Conservation (phyloP, 2,113 vertebrate species). For the Coregonus clupeaformis region DNA sequence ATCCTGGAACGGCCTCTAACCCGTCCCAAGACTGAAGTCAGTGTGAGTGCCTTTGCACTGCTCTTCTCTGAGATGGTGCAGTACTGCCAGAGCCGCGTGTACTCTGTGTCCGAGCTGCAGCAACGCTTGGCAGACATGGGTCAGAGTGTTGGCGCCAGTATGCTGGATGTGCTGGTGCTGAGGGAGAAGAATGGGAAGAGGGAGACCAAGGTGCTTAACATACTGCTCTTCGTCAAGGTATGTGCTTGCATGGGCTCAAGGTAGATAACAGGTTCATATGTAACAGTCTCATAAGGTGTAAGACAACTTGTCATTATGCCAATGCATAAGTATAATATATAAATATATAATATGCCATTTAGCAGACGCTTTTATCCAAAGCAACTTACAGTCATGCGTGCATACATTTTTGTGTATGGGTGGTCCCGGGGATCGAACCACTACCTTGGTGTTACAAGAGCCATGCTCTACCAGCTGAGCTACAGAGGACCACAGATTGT, state of each 20-base stretch:
- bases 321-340: too few species aligned
- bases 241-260: not conserved
- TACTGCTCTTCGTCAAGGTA: slow-evolving; percentile 82
- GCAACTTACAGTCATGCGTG: too few species aligned
- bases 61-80: slow-evolving; percentile 95
- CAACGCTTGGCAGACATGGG: slow-evolving; percentile 84
- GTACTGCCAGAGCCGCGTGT: slow-evolving; percentile 93
- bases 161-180: slow-evolving; percentile 87
- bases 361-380: too few species aligned
- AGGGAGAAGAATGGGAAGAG: slow-evolving; percentile 86
- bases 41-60: slow-evolving; percentile 87
- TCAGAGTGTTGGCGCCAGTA: slow-evolving; percentile 84
- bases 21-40: slow-evolving; percentile 85
- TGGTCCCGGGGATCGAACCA: too few species aligned
- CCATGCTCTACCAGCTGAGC: too few species aligned
- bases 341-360: too few species aligned
- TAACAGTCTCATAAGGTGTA: too few species aligned
- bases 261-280: not conserved
- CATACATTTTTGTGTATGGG: too few species aligned
- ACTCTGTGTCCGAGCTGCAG: slow-evolving; percentile 91
- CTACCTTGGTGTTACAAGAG: too few species aligned
- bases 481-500: too few species aligned
- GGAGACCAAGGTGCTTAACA: slow-evolving; percentile 88
- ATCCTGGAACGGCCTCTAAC: slow-evolving; percentile 85
- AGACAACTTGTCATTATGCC: too few species aligned